These are phyloP conservation scores for Dascillus cervinus DNA, from an alignment of 2,888 invertebrate species.

Conservation along the genomic window DNA sequence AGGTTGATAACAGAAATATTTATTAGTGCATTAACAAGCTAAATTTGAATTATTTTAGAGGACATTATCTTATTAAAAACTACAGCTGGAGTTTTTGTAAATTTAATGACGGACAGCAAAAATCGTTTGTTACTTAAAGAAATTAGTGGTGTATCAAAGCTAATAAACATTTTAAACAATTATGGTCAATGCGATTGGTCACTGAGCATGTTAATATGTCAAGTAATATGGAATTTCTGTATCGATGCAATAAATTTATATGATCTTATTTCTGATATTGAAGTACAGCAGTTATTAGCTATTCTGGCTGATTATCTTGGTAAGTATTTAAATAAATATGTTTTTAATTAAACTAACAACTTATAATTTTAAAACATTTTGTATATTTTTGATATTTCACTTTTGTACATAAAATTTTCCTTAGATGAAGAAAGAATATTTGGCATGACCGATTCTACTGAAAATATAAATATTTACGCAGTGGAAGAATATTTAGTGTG, in stretches of 20 bases:
- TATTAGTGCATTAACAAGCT: background rate
- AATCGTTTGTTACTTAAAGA: conserved; percentile 48
- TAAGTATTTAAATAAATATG: conserved; percentile 21
- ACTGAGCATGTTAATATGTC: conserved; percentile 64
- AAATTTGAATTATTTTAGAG: conserved; percentile 31
- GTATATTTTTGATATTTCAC: too few species aligned
- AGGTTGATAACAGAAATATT: conserved; percentile 33
- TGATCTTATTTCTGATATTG: conserved; percentile 43
- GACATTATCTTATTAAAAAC: conserved; percentile 65
- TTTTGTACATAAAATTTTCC: too few species aligned
- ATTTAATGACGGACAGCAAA: conserved; percentile 58
- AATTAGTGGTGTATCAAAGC: conserved; percentile 45
- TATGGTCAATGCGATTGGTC: conserved; percentile 60
- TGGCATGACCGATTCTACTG: conserved; percentile 40
- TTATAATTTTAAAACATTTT: background rate
- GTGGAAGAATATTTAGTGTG: conserved; percentile 47
- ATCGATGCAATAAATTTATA: conserved; percentile 47
- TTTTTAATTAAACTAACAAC: conserved; percentile 1
- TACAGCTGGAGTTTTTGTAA: conserved; percentile 75
- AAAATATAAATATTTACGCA: conserved; percentile 34
- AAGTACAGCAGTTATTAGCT: conserved; percentile 48
- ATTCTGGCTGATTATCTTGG: conserved; percentile 49
- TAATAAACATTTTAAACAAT: conserved; percentile 49
- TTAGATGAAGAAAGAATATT: conserved; percentile 53
- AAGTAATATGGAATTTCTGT: conserved; percentile 66